A percentile compares a stretch with the other conserved stretches of the same genome.
Evolutionary conservation across 2,113 vertebrate species (phyloP).

Genomic region (Lichenostomus cassidix): DNA sequence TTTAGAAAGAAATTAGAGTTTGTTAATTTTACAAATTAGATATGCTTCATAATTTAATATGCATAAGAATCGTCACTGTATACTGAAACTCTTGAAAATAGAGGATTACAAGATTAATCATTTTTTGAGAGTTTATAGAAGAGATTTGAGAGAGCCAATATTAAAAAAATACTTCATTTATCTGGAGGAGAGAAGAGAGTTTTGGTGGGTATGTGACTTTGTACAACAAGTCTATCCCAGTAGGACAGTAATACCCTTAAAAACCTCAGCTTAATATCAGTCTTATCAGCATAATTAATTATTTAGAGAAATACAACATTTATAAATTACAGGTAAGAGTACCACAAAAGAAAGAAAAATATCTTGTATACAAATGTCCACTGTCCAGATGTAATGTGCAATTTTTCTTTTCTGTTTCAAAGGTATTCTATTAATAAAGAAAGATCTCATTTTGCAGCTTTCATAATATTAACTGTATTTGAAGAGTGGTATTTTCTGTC

Average conservation of each 20-base stretch:
- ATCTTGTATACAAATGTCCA: background rate
- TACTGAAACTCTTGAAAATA: background rate
- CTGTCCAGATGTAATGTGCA: rapidly evolving
- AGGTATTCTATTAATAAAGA: background rate
- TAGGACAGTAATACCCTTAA: background rate
- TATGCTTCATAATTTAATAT: background rate
- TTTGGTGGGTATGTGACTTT: background rate
- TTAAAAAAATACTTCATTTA: background rate
- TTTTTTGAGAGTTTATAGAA: background rate
- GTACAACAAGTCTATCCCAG: background rate
- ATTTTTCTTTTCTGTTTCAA: background rate
- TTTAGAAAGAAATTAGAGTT: background rate
- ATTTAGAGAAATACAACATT: background rate
- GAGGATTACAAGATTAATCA: background rate
- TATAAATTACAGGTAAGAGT: background rate
- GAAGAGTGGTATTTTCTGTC: background rate
- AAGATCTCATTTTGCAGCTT: background rate
- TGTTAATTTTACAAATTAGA: background rate
- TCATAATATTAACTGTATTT: background rate
- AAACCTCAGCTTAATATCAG: background rate
- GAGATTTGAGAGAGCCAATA: background rate
- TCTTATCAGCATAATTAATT: background rate
- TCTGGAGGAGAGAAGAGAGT: background rate
- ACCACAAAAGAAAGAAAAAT: background rate
- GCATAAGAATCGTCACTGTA: background rate